These are phyloP conservation scores for Trematomus loennbergii DNA, from an alignment of 2,113 vertebrate genomes.

Conservation along the genomic window DNA sequence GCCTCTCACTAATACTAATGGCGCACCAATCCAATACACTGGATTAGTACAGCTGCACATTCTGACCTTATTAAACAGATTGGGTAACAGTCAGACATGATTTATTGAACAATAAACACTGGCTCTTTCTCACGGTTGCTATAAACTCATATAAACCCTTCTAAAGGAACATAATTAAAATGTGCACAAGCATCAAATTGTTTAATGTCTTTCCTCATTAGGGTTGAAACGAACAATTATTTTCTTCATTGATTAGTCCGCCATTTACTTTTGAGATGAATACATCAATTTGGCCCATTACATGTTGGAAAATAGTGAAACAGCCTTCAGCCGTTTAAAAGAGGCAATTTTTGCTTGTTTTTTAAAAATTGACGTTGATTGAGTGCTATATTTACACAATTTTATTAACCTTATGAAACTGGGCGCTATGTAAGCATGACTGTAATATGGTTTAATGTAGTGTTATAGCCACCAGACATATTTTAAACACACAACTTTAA, in stretches of 20 bases:
- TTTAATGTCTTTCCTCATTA: neutral
- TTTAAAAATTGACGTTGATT: neutral
- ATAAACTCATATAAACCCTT: neutral
- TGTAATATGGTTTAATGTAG: neutral
- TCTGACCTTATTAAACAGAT: constrained; percentile 32
- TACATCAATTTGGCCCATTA: neutral
- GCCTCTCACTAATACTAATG: constrained; percentile 13
- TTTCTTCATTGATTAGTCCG: neutral
- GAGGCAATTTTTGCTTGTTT: neutral
- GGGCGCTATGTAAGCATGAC: neutral
- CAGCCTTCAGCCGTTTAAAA: neutral
- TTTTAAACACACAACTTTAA: neutral
- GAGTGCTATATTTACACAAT: neutral
- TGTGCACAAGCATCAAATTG: neutral
- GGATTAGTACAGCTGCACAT: constrained; percentile 6
- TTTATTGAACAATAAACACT: neutral
- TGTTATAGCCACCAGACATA: neutral
- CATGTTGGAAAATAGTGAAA: neutral
- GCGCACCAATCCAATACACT: neutral
- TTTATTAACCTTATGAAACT: neutral
- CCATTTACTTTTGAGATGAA: neutral
- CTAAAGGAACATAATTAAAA: neutral
- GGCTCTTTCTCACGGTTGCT: constrained; percentile 3
- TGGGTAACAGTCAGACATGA: neutral
- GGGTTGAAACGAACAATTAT: neutral